Base-by-base conservation (phyloP, 2,888 invertebrate genomes). In the Drosophila testacea region DNA sequence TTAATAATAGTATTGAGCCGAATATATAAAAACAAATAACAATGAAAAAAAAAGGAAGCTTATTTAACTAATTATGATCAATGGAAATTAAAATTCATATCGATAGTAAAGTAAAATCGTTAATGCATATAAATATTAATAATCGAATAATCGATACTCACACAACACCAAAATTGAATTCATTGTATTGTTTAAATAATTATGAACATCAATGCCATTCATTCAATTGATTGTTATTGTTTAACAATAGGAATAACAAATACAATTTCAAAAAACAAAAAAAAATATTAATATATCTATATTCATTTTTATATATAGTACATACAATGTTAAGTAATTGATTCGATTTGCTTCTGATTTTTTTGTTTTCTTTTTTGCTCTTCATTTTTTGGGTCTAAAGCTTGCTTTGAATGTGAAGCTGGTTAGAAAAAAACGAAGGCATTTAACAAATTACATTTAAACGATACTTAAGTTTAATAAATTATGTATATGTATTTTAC, bases 1-100 rank as follows among this genome's bases (percentile, higher is more conserved):
- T 69, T 68, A 69, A 67, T 82, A 66, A 64, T 75, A 72, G 77
- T 82, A 71, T 82, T 79, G 87, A 83, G 83, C 80, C 74, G 77
- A 77, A 71, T 79, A 79, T 79, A 79, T 85, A 88, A 85, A 88
- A 88, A 88, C 86, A 83, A 88, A 88, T 83, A 83, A 83, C 83
- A 83, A 88, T 83, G 65, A 76, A 79, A 84, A 81, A 83, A 77
- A 55, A 47, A n/a, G 42, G 39, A 77, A 67, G 64, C 77, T 83
- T 85, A 80, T 34, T 9, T 41, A 65, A 39, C 52, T 77, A 81
- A 70, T 73, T 70, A 61, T 61, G 11, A 63, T 64, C 38, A 61
- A 48, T 54, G 44, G 30, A 57, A 59, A 47, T 44, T 41, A n/a
- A 51, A 54, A 54, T 62, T 63, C 56, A 69, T 64, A 54, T 50